These are phyloP conservation scores for Thelaira solivaga DNA, from an alignment of 2,888 invertebrate genomes.

Conservation along the genomic window DNA sequence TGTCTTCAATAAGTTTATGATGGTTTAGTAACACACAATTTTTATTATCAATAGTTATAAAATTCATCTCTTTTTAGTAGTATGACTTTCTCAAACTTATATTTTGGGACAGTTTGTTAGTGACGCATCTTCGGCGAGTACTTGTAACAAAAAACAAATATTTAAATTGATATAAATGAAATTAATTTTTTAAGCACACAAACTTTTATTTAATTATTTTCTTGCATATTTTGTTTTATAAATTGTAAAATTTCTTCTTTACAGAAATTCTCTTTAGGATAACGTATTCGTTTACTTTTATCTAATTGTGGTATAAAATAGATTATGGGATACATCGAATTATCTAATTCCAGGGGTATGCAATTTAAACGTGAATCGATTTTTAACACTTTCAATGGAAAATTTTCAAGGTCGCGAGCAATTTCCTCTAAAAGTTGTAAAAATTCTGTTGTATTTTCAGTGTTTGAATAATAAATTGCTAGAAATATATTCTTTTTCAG, in stretches of 20 bases:
- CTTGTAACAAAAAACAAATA: background rate
- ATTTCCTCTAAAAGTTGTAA: conserved; percentile 26
- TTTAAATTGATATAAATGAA: background rate
- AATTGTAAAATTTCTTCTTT: conserved; percentile 27
- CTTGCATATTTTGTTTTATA: conserved; percentile 16
- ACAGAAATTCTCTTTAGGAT: background rate
- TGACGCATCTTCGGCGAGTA: conserved; percentile 5
- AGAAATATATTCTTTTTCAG: conserved; percentile 34
- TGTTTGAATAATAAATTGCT: conserved; percentile 33
- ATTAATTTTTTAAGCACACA: too few relatives aligned
- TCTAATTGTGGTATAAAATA: conserved; percentile 40
- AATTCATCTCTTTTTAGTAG: conserved; percentile 64
- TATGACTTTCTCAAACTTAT: background rate
- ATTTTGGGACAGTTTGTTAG: too few relatives aligned
- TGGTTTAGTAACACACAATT: conserved; percentile 70
- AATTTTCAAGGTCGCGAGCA: background rate
- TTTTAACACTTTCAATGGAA: conserved; percentile 30
- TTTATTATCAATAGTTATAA: conserved; percentile 58
- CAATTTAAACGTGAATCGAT: conserved; percentile 38
- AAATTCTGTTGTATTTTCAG: background rate
- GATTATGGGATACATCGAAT: conserved; percentile 38
- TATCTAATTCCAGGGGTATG: conserved; percentile 33
- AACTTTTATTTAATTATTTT: conserved; percentile 8
- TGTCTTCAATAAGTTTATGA: conserved; percentile 67
- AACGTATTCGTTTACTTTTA: conserved; percentile 19